Conservation (phyloP, 1,140 invertebrate species). For the Tetranychus urticae region DNA sequence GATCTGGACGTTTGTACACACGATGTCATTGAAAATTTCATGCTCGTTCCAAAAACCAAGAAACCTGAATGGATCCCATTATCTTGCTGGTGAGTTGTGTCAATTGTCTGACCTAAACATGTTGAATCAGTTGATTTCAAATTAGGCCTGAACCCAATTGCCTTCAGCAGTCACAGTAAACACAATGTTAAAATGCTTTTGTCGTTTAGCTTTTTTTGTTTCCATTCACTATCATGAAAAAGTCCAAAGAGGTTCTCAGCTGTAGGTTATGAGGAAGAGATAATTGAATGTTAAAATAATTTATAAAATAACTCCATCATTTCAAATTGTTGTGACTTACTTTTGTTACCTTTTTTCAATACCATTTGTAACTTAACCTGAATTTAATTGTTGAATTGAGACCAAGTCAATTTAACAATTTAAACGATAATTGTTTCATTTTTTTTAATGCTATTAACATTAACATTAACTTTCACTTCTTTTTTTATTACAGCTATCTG, state of each 20-base stretch:
- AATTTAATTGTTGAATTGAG: background rate
- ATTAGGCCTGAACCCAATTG: too few relatives aligned
- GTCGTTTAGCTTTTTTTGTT: too few relatives aligned
- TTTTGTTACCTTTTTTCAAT: too few relatives aligned
- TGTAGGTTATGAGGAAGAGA: too few relatives aligned
- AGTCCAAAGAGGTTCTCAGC: too few relatives aligned
- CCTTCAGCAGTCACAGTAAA: too few relatives aligned
- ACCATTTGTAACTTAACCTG: too few relatives aligned
- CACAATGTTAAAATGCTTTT: too few relatives aligned
- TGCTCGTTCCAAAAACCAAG: constrained; percentile 4
- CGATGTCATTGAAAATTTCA: constrained; percentile 2
- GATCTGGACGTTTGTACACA: constrained; percentile 4
- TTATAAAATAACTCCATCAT: too few relatives aligned
- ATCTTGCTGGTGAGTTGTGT: constrained; percentile 4
- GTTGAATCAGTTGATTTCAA: background rate
- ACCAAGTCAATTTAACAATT: background rate
- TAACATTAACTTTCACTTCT: background rate
- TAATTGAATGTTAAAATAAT: too few relatives aligned
- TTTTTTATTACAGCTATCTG: constrained; percentile 2
- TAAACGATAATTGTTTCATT: background rate
- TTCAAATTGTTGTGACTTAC: too few relatives aligned
- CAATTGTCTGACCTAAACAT: background rate
- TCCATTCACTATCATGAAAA: too few relatives aligned
- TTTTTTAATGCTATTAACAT: background rate
- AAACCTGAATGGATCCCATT: constrained; percentile 6